Evolutionary conservation across 2,888 invertebrate genomes (phyloP).

Genomic region (Nemotelus pantherinus): DNA sequence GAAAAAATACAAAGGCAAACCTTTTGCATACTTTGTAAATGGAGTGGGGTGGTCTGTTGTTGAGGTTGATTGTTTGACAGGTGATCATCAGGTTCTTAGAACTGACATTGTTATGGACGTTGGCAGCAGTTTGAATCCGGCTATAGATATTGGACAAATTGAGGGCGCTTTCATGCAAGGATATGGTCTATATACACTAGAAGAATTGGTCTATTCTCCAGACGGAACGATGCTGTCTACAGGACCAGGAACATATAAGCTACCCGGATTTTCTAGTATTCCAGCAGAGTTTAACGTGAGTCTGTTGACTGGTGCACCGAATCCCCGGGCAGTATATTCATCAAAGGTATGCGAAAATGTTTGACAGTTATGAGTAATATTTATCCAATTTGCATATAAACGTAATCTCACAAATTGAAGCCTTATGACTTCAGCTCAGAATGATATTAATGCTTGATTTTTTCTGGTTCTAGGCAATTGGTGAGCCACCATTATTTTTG

Average conservation of each 20-base stretch:
- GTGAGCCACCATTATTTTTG: slow-evolving; percentile 93
- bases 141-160: slow-evolving; percentile 95
- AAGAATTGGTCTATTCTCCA: slow-evolving; percentile 88
- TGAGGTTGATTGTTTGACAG: slow-evolving; percentile 93
- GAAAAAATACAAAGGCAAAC: slow-evolving; percentile 59
- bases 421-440: too few relatives aligned
- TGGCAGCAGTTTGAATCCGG: slow-evolving; percentile 94
- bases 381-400: slow-evolving; percentile 86
- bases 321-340: slow-evolving; percentile 91
- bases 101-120: slow-evolving; percentile 98
- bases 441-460: background rate
- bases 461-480: slow-evolving; percentile 78
- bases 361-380: slow-evolving; percentile 87
- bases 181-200: slow-evolving; percentile 89
- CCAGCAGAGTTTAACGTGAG: slow-evolving; percentile 93
- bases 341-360: slow-evolving; percentile 77
- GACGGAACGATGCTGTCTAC: slow-evolving; percentile 82
- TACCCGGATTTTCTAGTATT: slow-evolving; percentile 92
- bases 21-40: slow-evolving; percentile 76
- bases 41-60: slow-evolving; percentile 90
- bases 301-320: slow-evolving; percentile 87
- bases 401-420: slow-evolving; percentile 70
- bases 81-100: slow-evolving; percentile 87
- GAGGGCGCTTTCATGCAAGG: slow-evolving; percentile 97
- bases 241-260: slow-evolving; percentile 94